Percentiles rank a stretch among this genome's conserved stretches.
phyloP scores from a whole-genome alignment of 2,113 vertebrate genomes.

The Bombycilla garrulus region DNA sequence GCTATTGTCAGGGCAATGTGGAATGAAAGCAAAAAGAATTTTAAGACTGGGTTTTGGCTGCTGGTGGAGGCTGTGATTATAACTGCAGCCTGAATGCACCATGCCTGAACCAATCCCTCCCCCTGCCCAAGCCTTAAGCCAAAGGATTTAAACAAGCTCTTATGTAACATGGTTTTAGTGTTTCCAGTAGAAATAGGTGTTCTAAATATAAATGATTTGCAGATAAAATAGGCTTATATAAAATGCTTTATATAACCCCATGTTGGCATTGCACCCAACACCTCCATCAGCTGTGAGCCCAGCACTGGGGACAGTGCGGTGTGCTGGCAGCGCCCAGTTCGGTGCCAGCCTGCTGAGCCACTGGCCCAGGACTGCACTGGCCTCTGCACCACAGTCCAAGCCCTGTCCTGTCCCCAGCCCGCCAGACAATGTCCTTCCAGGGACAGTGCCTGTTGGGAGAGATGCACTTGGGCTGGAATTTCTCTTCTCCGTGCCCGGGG shows the following conservation, averaged over 20 bases:
- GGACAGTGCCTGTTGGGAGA: neutral
- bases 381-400: rapidly evolving
- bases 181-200: conserved; percentile 59
- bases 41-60: neutral
- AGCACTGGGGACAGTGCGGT: rapidly evolving
- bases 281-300: neutral
- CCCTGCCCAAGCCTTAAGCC: conserved; percentile 41
- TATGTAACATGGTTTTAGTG: conserved; percentile 49
- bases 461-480: rapidly evolving
- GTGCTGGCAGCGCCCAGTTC: rapidly evolving
- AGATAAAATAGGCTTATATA: conserved; percentile 64
- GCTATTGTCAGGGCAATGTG: neutral
- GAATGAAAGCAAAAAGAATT: neutral
- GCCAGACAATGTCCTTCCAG: neutral
- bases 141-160: conserved; percentile 54
- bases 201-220: conserved; percentile 62
- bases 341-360: neutral
- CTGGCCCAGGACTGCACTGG: rapidly evolving
- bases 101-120: neutral
- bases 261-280: neutral
- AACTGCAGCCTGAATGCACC: neutral
- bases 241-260: conserved; percentile 52
- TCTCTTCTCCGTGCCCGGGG: neutral
- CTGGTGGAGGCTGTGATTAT: neutral
- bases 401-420: neutral